Base-by-base conservation (phyloP, 2,113 vertebrate genomes). In the Pelecanoides urinatrix region DNA sequence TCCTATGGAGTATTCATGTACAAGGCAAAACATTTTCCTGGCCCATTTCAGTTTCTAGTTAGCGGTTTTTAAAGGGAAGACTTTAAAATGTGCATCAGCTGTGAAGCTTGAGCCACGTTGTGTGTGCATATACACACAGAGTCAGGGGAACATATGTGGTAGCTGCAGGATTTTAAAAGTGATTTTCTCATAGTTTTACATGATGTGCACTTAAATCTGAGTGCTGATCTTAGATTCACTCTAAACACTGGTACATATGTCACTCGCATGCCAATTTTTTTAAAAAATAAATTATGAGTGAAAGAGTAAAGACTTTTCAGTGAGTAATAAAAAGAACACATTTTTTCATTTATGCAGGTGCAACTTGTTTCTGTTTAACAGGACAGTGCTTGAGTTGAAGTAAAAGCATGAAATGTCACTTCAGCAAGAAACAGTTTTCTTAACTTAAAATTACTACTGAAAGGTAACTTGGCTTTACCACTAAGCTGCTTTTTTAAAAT, bases 111-210 rank as follows among this genome's bases (percentile, higher is more conserved):
- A 90, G n/a, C 32, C 2, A 2, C 2, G 1, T 16, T 58, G 2
- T 38, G 15, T 67, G 52, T 38, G 36, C n/a, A 10, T 7, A 32
- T 16, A 16, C 25, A 36, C 38, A n/a, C 36, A 29, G n/a, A 42
- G 68, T n/a, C 7, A 45, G 5, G 6, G 22, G 38, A 83, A n/a
- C 8, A n/a, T 22, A 30, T 34, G 34, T 34, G 42, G 74, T 78
- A 58, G 58, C 70, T 94, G 61, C 14, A n/a, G 73, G 42, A 47
- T 42, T 86, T 92, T 74, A 87, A 84, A 30, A 80, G 72, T 56
- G 8, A 85, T 96, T 97, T 96, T 90, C 92, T 91, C 56, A 26
- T 83, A 18, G 30, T 89, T 96, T 67, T 94, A 59, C 50, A 65
- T n/a, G 42, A 49, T 55, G 44, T 36, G 61, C 53, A 70, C 62